Evolutionary conservation across 2,888 invertebrate genomes (phyloP), one percentile per base, ranked within the genome.

Genomic region (Tenthredo mesomela): DNA sequence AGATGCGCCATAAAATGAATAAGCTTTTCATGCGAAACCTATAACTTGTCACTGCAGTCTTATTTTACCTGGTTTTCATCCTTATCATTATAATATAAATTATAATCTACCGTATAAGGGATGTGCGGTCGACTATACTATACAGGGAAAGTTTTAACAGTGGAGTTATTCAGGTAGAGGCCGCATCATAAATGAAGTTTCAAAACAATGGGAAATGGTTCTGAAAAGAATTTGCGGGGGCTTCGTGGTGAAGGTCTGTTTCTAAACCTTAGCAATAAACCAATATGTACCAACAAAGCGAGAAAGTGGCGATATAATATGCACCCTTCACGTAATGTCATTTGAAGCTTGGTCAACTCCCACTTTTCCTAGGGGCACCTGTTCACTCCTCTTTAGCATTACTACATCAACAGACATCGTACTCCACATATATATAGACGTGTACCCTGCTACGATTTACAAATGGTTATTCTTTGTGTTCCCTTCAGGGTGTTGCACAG

Each of bases 251-350:
- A 5, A 43, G 71, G 43, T 21, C 71, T 12, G 37, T 58, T 80
- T 80, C 80, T 80, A 80, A 58, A 61, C 58, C 78, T 29, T n/a
- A 21, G 43, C 33, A 40, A 80, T 61, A 37, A 43, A 47, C 61
- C 65, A 80, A 67, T 82, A 47, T 82, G 82, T 82, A 70, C 82
- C 47, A 67, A 82, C 82, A 82, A 67, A 67, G 82, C 82, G 89
- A 89, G 89, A 91, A 92, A 92, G 90, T 92, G 89, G 90, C 90
- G 89, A 90, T 91, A 90, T 90, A 90, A 90, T 89, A 90, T 90
- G 90, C 90, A 90, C 91, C 91, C 91, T 67, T 87, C 87, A 85
- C 82, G 85, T 85, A 82, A 71, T 86, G 82, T 80, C 82, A 71
- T 78, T 85, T 70, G 58, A 50, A 40, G 78, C 40, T 82, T 43